Evolutionary conservation across 2,797 vertebrate species (phyloP).

Genomic region (Bovichtus variegatus): DNA sequence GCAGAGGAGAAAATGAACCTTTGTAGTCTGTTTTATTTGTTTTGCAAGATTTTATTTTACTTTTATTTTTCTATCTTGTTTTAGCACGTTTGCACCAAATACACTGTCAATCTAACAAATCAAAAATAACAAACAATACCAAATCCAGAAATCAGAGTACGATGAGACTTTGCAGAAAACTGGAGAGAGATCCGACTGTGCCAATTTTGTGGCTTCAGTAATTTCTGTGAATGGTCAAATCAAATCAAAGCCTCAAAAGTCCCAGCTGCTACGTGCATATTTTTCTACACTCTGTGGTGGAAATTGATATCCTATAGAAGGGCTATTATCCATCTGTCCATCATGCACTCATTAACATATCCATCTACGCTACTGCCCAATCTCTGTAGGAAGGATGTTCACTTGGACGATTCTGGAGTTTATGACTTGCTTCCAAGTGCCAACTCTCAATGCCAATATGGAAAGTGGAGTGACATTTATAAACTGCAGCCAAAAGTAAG

Average conservation of each 20-base stretch:
- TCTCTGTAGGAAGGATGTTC: neutral
- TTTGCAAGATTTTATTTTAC: neutral
- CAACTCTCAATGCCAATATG: slow-evolving; percentile 16
- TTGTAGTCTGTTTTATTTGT: neutral
- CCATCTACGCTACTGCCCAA: slow-evolving; percentile 9
- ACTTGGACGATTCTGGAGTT: slow-evolving; percentile 12
- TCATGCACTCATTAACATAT: slow-evolving; percentile 22
- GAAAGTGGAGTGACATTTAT: slow-evolving; percentile 10
- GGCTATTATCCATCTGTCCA: slow-evolving; percentile 71
- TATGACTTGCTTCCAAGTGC: neutral
- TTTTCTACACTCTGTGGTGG: slow-evolving; percentile 31
- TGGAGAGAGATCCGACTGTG: neutral
- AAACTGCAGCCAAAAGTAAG: slow-evolving; percentile 9
- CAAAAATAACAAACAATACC: neutral
- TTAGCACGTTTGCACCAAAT: neutral
- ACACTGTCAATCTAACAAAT: neutral
- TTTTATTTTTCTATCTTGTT: neutral
- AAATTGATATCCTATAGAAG: slow-evolving; percentile 52
- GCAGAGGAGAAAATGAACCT: neutral
- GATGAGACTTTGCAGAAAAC: neutral
- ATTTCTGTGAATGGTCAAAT: slow-evolving; percentile 17
- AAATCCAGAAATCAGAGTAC: neutral
- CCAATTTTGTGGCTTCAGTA: neutral
- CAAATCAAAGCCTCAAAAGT: slow-evolving; percentile 1
- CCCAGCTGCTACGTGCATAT: slow-evolving; percentile 41